Evolutionary conservation across 2,888 invertebrate species (phyloP), one percentile per base, ranked within the genome.

Genomic region (Meta bourneti): DNA sequence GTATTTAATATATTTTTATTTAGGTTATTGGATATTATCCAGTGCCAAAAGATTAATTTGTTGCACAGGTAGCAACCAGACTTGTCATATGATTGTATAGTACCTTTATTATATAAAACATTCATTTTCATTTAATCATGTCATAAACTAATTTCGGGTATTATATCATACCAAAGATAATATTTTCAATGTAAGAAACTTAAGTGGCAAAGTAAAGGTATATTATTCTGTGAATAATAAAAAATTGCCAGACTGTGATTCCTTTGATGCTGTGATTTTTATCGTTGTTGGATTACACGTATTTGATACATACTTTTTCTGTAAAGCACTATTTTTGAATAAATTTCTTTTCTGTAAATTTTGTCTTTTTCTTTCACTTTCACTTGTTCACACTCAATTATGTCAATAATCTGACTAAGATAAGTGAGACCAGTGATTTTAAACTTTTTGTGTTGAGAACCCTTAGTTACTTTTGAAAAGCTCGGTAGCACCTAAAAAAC

Each of bases 281-380:
- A 54, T 71, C 51, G 34, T 71, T 52, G 49, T 78, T 86, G 49
- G 49, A 51, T 86, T 79, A 69, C 69, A 71, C 8, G 20, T 79
- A 61, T 78, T 51, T 79, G 70, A 70, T 79, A 52, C 20, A 71
- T 48, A 20, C 20, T 19, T 71, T 78, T 78, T 78, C 19, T 86
- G 77, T 70, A 79, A 79, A 71, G 69, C 51, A 80, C 16, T 87
- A 80, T 78, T 87, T 87, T 87, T 16, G 72, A 87, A 87, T 87
- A 87, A 87, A 87, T 52, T 72, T 79, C 52, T 34, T 72, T 87
- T 80, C 79, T 54, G 49, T 72, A 52, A 13, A 34, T 52, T 7
- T 49, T 71, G 49, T 82, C 0, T 11, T 34, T 54, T 7, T 61
- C 9, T n/a, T 7, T 51, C n/a, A 20, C 16, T 77, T 7, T 51